Evolutionary conservation across 2,888 invertebrate species (phyloP), one percentile per base, ranked within the genome.

Genomic region (Tipula lateralis): DNA sequence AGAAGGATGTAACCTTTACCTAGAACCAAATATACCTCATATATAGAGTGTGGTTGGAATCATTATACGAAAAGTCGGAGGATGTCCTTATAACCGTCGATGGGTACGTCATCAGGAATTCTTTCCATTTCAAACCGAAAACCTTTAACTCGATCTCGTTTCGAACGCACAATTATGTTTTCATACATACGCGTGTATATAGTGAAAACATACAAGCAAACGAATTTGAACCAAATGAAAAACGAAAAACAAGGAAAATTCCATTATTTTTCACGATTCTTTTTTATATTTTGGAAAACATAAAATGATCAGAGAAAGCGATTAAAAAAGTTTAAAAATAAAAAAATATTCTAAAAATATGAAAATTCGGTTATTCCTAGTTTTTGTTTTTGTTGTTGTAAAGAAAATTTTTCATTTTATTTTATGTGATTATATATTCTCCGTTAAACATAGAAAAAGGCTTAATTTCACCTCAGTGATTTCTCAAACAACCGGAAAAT

Each of bases 371-470:
- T 50, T 36, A 50, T 50, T 50, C 44, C 44, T 50, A 50, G 44
- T 50, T 50, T 50, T 50, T 50, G 44, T 50, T 50, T 50, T 16
- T 50, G 44, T 50, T 50, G 19, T 50, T 50, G 44, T n/a, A 50
- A 50, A 16, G 16, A 50, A 50, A 50, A 50, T 12, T 50, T 39
- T 39, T 39, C 39, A 39, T 39, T 39, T 39, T 16, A 29, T 81
- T 81, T 81, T 81, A 81, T 81, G 81, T 81, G 29, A 81, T 81
- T 81, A 81, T 81, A 30, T 81, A 81, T 81, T 81, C 81, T 81
- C 81, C 81, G 81, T 81, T 81, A 81, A 81, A 81, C 81, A 81
- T 81, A 81, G 81, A 81, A 81, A 81, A 81, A 81, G 81, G 81
- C 81, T 81, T 81, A 81, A 81, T 81, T 81, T 81, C 81, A 81